Conservation (phyloP, 92 coral and sea anemone genomes). For the Galaxea fascicularis region DNA sequence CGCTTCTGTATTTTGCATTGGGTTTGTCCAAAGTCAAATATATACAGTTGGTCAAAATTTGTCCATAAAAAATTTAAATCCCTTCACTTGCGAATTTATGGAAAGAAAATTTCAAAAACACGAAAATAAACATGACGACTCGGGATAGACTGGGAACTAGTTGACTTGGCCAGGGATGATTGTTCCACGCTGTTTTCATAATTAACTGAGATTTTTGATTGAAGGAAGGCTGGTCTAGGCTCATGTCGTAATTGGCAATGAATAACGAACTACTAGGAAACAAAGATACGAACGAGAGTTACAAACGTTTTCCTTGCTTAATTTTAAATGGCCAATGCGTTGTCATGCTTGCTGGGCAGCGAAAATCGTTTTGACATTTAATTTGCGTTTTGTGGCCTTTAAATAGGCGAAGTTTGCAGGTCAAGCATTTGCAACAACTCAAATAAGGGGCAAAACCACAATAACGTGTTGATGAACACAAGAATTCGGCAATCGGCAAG, state of each 20-base stretch:
- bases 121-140: neutral
- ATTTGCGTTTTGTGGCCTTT: neutral
- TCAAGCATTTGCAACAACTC: neutral
- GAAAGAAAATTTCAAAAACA: neutral
- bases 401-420: neutral
- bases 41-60: constrained; percentile 9
- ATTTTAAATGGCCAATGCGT: neutral
- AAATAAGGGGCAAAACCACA: neutral
- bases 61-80: neutral
- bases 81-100: neutral
- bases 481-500: too few relatives aligned
- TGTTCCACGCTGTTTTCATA: neutral
- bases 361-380: neutral
- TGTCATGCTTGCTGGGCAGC: neutral
- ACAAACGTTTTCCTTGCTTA: neutral
- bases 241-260: neutral
- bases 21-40: constrained; percentile 8
- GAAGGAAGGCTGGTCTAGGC: neutral
- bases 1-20: constrained; percentile 9
- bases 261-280: constrained; percentile 6
- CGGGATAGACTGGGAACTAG: constrained; percentile 14
- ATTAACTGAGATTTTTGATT: neutral
- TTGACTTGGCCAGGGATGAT: neutral
- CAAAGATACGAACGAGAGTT: neutral
- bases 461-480: too few relatives aligned